These are phyloP conservation scores for Augochlora pura DNA, from an alignment of 1,140 invertebrate genomes.

Conservation along the genomic window DNA sequence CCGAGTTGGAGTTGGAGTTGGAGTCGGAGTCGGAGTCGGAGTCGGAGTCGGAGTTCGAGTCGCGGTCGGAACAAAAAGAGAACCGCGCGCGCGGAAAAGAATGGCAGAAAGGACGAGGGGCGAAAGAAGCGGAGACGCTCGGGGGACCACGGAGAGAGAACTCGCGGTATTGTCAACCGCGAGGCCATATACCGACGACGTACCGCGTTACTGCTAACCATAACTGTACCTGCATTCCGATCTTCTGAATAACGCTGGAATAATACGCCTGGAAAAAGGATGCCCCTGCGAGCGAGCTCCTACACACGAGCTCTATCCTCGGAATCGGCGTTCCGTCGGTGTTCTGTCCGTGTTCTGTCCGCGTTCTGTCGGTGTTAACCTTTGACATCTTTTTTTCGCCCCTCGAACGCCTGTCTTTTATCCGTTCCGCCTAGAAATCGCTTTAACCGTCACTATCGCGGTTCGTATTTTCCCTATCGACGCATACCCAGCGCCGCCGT, in stretches of 20 bases:
- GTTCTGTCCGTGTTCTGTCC: neutral
- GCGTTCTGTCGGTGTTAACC: neutral
- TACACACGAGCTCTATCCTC: too few relatives aligned
- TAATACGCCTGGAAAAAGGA: slow-evolving; percentile 53
- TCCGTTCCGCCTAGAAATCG: too few relatives aligned
- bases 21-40: too few relatives aligned
- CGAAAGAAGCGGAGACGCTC: slow-evolving; percentile 2
- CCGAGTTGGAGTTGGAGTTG: too few relatives aligned
- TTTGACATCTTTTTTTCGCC: neutral
- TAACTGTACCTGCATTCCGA: slow-evolving; percentile 78
- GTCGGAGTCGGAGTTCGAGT: too few relatives aligned
- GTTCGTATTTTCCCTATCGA: too few relatives aligned
- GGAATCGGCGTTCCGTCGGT: too few relatives aligned
- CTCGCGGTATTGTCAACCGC: slow-evolving; percentile 68
- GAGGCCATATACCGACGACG: slow-evolving; percentile 53
- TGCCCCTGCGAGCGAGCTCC: neutral
- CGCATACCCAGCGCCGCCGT: too few relatives aligned
- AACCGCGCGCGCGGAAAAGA: slow-evolving; percentile 52
- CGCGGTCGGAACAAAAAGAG: slow-evolving; percentile 49
- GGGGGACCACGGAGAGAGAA: slow-evolving; percentile 59
- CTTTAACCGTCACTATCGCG: too few relatives aligned
- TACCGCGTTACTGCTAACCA: slow-evolving; percentile 68
- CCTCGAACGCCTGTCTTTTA: neutral
- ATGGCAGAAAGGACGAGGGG: slow-evolving; percentile 47
- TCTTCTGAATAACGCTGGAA: slow-evolving; percentile 61